Evolutionary conservation across 1,140 invertebrate species (phyloP).

Genomic region (Campoletis sonorensis): DNA sequence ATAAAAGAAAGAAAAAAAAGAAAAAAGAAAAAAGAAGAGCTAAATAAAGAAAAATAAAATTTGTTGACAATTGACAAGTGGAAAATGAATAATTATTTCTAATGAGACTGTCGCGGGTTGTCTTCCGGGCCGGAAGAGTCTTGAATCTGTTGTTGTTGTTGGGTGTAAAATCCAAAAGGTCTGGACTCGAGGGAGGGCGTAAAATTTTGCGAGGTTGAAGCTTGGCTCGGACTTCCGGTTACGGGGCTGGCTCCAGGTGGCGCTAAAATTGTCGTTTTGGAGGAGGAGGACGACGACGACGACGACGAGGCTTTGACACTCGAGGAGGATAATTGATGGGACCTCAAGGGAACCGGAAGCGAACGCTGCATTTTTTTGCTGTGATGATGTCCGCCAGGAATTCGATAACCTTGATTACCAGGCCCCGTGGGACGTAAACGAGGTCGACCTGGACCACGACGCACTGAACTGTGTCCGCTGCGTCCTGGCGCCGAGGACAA

Average conservation of each 20-base stretch:
- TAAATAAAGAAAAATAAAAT: too few relatives aligned
- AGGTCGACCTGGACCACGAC: conserved; percentile 86
- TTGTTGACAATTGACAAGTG: too few relatives aligned
- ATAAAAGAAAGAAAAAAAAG: too few relatives aligned
- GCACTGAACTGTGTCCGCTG: conserved; percentile 56
- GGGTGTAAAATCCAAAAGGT: conserved; percentile 75
- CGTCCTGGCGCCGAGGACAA: conserved; percentile 50
- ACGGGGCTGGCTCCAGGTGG: conserved; percentile 47
- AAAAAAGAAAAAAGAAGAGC: too few relatives aligned
- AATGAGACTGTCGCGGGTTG: conserved; percentile 14
- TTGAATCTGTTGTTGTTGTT: conserved; percentile 51
- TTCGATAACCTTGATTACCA: conserved; percentile 78
- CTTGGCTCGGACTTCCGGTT: not conserved
- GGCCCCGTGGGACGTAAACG: conserved; percentile 82
- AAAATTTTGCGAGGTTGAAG: conserved; percentile 30
- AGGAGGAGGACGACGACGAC: too few relatives aligned
- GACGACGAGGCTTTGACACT: conserved; percentile 57
- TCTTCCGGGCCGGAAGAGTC: conserved; percentile 28
- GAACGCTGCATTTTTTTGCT: conserved; percentile 68
- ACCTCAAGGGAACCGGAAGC: conserved; percentile 72
- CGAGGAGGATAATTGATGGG: conserved; percentile 60
- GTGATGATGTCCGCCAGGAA: conserved; percentile 72
- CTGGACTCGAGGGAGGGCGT: conserved; percentile 56
- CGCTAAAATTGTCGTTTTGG: conserved; percentile 43
- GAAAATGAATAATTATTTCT: not conserved